Evolutionary conservation across 2,797 vertebrate genomes (phyloP), one percentile per base, ranked within the genome.

Genomic region (Bovichtus diacanthus): DNA sequence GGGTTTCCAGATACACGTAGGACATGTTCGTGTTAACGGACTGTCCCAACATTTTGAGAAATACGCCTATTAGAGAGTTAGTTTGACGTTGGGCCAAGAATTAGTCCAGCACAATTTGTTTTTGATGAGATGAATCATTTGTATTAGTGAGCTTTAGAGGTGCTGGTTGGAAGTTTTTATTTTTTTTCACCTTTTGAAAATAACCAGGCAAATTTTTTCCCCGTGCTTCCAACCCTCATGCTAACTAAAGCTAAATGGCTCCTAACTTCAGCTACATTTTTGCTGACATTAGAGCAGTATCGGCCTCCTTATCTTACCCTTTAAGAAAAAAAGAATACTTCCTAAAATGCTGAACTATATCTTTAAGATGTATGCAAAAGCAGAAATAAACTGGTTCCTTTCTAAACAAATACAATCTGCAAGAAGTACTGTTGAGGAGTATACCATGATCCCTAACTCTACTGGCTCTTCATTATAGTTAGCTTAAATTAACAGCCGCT

Each of bases 401-500:
- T 71, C 55, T 36, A 31, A 44, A 70, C 34, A 72, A 67, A 53
- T 34, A 67, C 56, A 49, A 69, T 31, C 29, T 15, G 18, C 39
- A 49, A 44, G 13, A 69, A 36, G 65, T 38, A 70, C 36, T 54
- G 66, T 39, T 82, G 59, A 83, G 69, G 73, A 75, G 41, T 78
- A 74, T 55, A 60, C 75, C 55, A 70, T 67, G 76, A 74, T 80
- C 49, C 74, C 44, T 23, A 53, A 56, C 63, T 74, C 75, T 25
- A 11, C 70, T 76, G 74, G 76, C 76, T 90, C 77, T 82, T 86
- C 83, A 90, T 93, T 88, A 91, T 84, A 86, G 83, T 90, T 90
- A 83, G 74, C 69, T 82, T 81, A 70, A 90, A 84, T 90, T 84
- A 93, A 90, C 76, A 86, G 80, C 82, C 85, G 92, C 91, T 88